Conservation (phyloP, 2,888 invertebrate genomes). For the Lepidocyrtinus sp. region DNA sequence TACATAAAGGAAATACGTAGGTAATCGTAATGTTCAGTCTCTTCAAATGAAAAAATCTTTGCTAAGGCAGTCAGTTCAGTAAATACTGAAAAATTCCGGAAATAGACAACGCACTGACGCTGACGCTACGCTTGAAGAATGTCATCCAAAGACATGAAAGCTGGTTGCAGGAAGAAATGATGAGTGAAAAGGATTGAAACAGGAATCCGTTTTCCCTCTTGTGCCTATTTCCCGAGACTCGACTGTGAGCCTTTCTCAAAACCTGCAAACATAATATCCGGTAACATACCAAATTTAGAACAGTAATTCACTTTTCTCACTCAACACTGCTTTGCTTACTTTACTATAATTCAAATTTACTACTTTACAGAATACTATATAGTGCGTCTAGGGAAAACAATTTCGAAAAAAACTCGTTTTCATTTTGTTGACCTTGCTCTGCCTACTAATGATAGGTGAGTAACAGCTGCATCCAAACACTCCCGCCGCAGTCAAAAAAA, state of each 20-base stretch:
- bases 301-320: not conserved
- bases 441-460: not conserved
- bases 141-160: not conserved
- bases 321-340: not conserved
- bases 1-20: not conserved
- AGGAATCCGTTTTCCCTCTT: too few relatives aligned
- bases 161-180: not conserved
- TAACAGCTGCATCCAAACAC: not conserved
- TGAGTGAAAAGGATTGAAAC: too few relatives aligned
- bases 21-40: not conserved
- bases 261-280: slow-evolving; percentile 39
- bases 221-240: too few relatives aligned
- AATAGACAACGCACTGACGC: not conserved
- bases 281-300: slow-evolving; percentile 39
- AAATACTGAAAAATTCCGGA: slow-evolving; percentile 31
- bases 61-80: slow-evolving; percentile 27
- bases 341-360: too few relatives aligned
- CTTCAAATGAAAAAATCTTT: not conserved
- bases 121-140: not conserved
- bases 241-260: not conserved
- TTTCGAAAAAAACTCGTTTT: not conserved
- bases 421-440: not conserved
- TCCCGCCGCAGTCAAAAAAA: not conserved
- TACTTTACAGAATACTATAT: too few relatives aligned
- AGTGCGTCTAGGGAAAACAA: too few relatives aligned